Percentiles rank a stretch among this genome's conserved stretches.
phyloP scores from a whole-genome alignment of 2,113 vertebrate genomes.

The Alexandromys fortis region DNA sequence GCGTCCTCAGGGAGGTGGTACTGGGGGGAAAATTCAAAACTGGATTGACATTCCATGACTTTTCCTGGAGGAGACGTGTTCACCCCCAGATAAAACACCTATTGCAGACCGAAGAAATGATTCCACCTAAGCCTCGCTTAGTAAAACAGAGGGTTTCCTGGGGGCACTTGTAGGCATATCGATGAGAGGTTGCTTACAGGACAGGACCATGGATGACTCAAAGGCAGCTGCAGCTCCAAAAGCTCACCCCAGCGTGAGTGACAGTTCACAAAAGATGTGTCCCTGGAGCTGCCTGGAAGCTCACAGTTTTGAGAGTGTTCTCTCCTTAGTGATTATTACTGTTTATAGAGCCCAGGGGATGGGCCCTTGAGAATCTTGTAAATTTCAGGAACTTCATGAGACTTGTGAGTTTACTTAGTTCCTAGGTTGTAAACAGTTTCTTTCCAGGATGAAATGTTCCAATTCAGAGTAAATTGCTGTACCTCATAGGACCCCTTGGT shows the following conservation, averaged over 20 bases:
- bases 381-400: not conserved
- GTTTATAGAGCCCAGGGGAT: not conserved
- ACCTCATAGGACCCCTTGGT: no score
- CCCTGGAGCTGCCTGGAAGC: not conserved
- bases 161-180: not conserved
- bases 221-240: not conserved
- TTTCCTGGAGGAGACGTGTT: no score
- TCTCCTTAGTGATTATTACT: not conserved
- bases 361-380: not conserved
- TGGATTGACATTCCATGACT: not conserved
- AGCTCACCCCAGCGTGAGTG: not conserved
- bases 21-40: not conserved
- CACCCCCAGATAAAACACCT: not conserved
- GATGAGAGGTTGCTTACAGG: not conserved
- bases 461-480: not conserved
- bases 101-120: not conserved
- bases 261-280: not conserved
- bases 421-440: no score
- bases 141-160: not conserved
- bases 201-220: not conserved
- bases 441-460: not conserved
- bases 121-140: not conserved
- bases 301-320: not conserved
- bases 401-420: not conserved
- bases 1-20: not conserved